A percentile compares a stretch with the other conserved stretches of the same genome.
Conservation (phyloP, 2,113 vertebrate genomes). For the Clarias batrachus region DNA sequence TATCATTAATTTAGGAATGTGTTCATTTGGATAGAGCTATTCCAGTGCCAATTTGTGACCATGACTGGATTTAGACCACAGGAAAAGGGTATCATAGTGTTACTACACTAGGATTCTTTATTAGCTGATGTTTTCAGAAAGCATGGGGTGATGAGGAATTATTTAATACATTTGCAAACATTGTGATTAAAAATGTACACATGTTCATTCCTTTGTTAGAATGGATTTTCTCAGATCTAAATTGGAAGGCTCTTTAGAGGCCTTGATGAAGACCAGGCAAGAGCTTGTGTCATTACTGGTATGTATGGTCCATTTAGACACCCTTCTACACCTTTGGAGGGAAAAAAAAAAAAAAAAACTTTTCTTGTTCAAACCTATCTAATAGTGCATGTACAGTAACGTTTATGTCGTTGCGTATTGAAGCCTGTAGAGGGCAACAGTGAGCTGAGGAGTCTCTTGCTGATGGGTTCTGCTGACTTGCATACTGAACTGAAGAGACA, state of each 20-base stretch:
- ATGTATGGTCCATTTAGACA: conserved; percentile 24
- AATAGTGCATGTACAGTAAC: not conserved
- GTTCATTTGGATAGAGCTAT: conserved; percentile 45
- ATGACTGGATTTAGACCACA: conserved; percentile 20
- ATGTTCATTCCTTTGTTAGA: conserved; percentile 58
- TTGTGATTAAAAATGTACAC: not conserved
- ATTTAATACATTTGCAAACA: not conserved
- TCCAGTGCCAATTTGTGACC: conserved; percentile 34
- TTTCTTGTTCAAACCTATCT: not conserved
- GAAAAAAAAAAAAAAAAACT: not conserved
- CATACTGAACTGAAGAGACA: conserved; percentile 72
- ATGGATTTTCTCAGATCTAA: conserved; percentile 68
- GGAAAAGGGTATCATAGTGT: not conserved
- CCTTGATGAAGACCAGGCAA: conserved; percentile 71
- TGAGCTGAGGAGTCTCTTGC: conserved; percentile 76
- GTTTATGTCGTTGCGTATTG: conserved; percentile 13
- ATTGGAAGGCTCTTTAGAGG: conserved; percentile 68
- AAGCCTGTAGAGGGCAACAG: conserved; percentile 85
- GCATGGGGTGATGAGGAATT: not conserved
- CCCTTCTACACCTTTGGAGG: not conserved
- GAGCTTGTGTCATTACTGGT: conserved; percentile 75
- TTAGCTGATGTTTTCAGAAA: not conserved
- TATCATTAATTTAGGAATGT: conserved; percentile 55
- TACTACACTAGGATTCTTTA: not conserved
- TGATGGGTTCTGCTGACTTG: conserved; percentile 54